Evolutionary conservation across 2,797 vertebrate species (phyloP).

Genomic region (Linurgus olivaceus): DNA sequence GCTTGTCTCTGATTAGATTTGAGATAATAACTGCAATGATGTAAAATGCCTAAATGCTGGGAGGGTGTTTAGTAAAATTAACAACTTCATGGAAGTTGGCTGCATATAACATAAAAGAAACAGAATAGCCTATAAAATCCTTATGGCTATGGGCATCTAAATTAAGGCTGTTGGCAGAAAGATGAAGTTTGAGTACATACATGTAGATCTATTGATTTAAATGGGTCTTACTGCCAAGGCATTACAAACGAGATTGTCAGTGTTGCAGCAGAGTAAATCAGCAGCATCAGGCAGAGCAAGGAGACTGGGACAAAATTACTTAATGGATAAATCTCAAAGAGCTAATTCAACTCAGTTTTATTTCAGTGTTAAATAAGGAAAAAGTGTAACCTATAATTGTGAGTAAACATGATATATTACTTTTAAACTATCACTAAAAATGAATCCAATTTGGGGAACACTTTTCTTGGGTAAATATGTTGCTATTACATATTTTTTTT

Average conservation of each 20-base stretch:
- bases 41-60: not conserved
- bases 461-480: not conserved
- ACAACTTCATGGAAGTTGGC: not conserved
- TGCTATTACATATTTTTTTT: not conserved
- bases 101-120: not conserved
- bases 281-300: constrained; percentile 18
- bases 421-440: not conserved
- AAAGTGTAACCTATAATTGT: not conserved
- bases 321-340: constrained; percentile 13
- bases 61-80: not conserved
- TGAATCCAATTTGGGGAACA: not conserved
- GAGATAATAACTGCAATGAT: not conserved
- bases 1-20: not conserved
- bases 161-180: not conserved
- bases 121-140: not conserved
- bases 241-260: constrained; percentile 29
- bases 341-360: not conserved
- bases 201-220: constrained; percentile 34
- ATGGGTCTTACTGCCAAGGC: not conserved
- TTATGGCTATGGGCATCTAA: not conserved
- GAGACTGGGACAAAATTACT: constrained; percentile 34
- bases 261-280: not conserved
- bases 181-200: not conserved
- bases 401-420: not conserved
- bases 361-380: not conserved